Evolutionary conservation across 2,888 invertebrate species (phyloP).

Genomic region (Lobophora halterata): DNA sequence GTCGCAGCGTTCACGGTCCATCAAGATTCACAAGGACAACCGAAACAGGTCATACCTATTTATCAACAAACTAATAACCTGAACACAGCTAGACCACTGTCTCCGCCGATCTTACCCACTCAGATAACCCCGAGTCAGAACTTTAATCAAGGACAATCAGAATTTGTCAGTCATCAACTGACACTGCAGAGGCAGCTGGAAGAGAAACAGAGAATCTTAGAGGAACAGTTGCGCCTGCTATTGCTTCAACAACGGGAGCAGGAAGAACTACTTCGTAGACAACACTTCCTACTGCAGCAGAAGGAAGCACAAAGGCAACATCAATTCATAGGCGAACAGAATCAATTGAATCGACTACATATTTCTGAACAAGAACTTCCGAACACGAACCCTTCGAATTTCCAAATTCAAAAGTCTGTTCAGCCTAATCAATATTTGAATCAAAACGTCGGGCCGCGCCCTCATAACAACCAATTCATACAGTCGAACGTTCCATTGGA

Average conservation of each 20-base stretch:
- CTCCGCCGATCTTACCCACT: slow-evolving; percentile 38
- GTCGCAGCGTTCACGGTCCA: slow-evolving; percentile 93
- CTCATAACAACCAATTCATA: slow-evolving; percentile 61
- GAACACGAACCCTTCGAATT: slow-evolving; percentile 52
- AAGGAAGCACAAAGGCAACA: slow-evolving; percentile 44
- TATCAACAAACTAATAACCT: slow-evolving; percentile 71
- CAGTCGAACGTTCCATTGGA: slow-evolving; percentile 73
- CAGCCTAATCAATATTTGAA: slow-evolving; percentile 51
- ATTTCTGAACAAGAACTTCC: slow-evolving; percentile 46
- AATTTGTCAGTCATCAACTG: slow-evolving; percentile 63
- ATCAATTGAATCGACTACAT: slow-evolving; percentile 50
- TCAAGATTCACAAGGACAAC: slow-evolving; percentile 88
- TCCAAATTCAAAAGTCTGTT: slow-evolving; percentile 55
- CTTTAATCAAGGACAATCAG: slow-evolving; percentile 40
- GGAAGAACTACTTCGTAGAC: slow-evolving; percentile 83
- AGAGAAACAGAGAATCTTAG: slow-evolving; percentile 84
- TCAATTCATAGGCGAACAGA: slow-evolving; percentile 38
- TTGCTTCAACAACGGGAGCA: slow-evolving; percentile 86
- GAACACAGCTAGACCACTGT: slow-evolving; percentile 39
- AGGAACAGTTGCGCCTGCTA: slow-evolving; percentile 84
- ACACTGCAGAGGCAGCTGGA: slow-evolving; percentile 76
- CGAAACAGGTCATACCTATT: slow-evolving; percentile 89
- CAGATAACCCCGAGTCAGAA: slow-evolving; percentile 37
- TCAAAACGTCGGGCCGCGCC: slow-evolving; percentile 46
- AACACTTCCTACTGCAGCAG: slow-evolving; percentile 76